phyloP scores from a whole-genome alignment of 2,113 vertebrate genomes.

The Laticauda colubrina region DNA sequence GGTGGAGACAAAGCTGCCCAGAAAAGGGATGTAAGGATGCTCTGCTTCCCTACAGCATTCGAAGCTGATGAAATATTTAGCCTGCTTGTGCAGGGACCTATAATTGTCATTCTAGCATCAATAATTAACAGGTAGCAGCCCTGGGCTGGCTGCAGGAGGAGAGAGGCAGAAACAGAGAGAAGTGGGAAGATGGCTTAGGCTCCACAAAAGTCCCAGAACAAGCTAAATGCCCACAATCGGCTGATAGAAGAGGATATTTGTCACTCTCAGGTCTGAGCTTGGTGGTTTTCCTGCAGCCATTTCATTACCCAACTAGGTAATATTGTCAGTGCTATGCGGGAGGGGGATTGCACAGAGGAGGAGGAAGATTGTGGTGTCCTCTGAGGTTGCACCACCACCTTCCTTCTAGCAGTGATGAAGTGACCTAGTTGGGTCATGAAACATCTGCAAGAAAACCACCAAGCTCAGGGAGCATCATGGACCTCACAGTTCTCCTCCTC shows the following conservation, averaged over 20 bases:
- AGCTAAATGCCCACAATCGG: background rate
- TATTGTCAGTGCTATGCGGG: background rate
- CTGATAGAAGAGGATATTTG: background rate
- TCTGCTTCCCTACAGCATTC: background rate
- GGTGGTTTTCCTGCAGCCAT: background rate
- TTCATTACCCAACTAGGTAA: background rate
- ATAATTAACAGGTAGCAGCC: conserved; percentile 33
- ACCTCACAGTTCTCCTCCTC: too few species aligned
- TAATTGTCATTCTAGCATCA: conserved; percentile 25
- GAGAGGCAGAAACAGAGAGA: background rate
- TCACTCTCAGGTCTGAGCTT: background rate
- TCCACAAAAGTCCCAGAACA: background rate
- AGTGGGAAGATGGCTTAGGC: background rate
- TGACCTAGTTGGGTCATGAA: too few species aligned
- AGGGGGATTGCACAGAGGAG: too few species aligned
- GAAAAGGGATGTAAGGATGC: background rate
- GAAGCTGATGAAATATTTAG: conserved; percentile 43
- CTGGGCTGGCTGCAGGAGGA: background rate
- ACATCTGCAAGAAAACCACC: too few species aligned
- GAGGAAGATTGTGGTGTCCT: too few species aligned
- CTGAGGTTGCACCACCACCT: too few species aligned
- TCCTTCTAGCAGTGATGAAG: too few species aligned
- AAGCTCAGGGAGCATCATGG: too few species aligned
- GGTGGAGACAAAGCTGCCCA: background rate
- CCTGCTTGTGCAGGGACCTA: background rate